Evolutionary conservation across 2,113 vertebrate genomes (phyloP), one percentile per base, ranked within the genome.

Genomic region (Pseudopipra pipra): DNA sequence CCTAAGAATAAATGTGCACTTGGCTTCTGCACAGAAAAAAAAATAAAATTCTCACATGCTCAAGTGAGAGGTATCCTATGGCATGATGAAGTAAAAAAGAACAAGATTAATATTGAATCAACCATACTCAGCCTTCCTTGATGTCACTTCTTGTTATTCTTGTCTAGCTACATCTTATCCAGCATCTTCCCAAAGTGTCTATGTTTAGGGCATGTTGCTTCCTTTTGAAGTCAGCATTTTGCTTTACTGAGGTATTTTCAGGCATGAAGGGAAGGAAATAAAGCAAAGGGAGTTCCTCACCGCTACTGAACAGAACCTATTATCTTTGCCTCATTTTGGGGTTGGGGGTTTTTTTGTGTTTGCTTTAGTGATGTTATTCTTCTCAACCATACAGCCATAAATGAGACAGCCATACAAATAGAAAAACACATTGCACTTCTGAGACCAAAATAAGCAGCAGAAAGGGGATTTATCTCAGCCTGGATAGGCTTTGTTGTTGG

Each of bases 401-500:
- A 82, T 62, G 81, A 93, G 91, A 70, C 9, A 89, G 49, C 68
- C 79, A 75, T 66, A 74, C 14, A 89, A 80, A 71, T 2, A 93
- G 73, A 54, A 82, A 58, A 90, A 55, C 55, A 66, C 71, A 84
- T 68, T 83, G 77, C 71, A 67, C 73, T 95, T 96, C 80, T 85
- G 93, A 93, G 89, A 89, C 54, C 47, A 78, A 90, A 95, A 78
- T 58, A 73, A 89, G 21, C 55, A 93, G 52, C 81, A 63, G 76
- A 72, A 90, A 90, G 24, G 56, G 49, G 58, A 90, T 61, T 95
- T 93, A 77, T 93, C 59, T 93, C 28, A 68, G 49, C 23, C 73
- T 46, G 11, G 65, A 96, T 83, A 96, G 37, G 52, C 20, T 77
- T 80, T 72, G 41, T 35, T 82, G 27, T 47, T 89, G 35, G 19